These are phyloP conservation scores for Halocynthia roretzi DNA, from an alignment of 23 tunicate genomes.

Conservation along the genomic window DNA sequence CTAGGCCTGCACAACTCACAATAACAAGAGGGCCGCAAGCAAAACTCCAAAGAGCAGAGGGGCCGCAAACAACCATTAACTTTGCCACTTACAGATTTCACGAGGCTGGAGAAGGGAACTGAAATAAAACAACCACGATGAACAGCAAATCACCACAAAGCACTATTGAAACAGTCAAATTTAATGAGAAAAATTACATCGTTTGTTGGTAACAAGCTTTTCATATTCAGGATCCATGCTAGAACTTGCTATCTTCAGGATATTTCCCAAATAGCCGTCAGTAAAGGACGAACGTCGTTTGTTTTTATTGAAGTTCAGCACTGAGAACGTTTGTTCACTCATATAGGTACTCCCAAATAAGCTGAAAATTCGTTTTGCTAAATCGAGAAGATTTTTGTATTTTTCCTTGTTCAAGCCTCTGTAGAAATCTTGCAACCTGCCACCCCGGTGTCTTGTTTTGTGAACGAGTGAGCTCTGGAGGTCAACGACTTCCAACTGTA, in stretches of 20 bases:
- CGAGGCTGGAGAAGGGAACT: no score
- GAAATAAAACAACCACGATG: no score
- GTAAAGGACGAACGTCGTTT: neutral
- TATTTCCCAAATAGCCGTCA: constrained; percentile 17
- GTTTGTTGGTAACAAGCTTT: constrained; percentile 13
- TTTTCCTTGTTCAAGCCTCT: constrained; percentile 7
- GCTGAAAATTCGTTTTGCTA: constrained; percentile 27
- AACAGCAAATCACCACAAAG: no score
- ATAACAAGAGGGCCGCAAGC: no score
- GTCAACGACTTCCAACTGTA: constrained; percentile 34
- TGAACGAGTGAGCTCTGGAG: constrained; percentile 30
- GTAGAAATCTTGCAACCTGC: constrained; percentile 20
- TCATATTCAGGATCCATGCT: constrained; percentile 10
- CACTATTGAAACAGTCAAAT: constrained; percentile 4
- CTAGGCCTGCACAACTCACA: no score
- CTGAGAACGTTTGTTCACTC: constrained; percentile 21
- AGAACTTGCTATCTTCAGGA: constrained; percentile 15
- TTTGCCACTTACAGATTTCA: no score
- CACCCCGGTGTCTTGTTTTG: constrained; percentile 23
- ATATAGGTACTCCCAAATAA: constrained; percentile 32
- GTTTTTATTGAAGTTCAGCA: no score
- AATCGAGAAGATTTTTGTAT: constrained; percentile 22
- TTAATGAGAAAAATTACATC: constrained; percentile 13
- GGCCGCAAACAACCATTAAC: no score
- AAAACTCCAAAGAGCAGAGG: no score